Base-by-base conservation (phyloP, 2,113 vertebrate genomes). In the Apodemus sylvaticus region DNA sequence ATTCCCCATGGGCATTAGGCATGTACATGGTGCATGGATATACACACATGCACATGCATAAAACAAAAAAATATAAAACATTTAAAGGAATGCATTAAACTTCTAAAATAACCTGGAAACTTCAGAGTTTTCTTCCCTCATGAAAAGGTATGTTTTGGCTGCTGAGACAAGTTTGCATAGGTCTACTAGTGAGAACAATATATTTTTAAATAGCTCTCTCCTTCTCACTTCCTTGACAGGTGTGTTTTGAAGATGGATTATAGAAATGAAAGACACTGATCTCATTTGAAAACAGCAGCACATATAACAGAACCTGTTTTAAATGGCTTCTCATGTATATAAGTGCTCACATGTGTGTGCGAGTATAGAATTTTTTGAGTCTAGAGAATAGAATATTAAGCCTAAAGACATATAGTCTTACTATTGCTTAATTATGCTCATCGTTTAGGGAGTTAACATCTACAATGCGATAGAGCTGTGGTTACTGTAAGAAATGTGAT, bases 401-500 rank as follows among this genome's bases (percentile, higher is more conserved):
- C 76, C 94, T 74, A 93, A 36, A 89, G 68, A 77, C 13, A 7
- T 70, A 68, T 82, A 70, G 93, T 97, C 51, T 92, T 93, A 14
- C 58, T 91, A 5, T 96, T 94, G 90, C 78, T 96, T n/a, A 93
- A 73, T 91, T 93, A 89, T 93, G 2, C 82, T 51, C 29, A 74
- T 95, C 77, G 90, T 94, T 96, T 96, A 91, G 29, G 77, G 53
- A 96, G 11, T 93, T 94, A 93, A 60, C 93, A 94, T 53, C 36
- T 93, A 16, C 93, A 91, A 60, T 94, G 62, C 89, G 45, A 36
- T 86, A 93, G 31, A 96, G 64, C 39, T 89, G 3, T 96, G 36
- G 34, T 76, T 90, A 77, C 19, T 68, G 22, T 94, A 94, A 90
- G 89, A 94, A 96, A 73, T 31, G 45, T 34, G 92, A 81, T 94